Percentiles rank a stretch among this genome's conserved stretches.
phyloP scores from a whole-genome alignment of 1,140 invertebrate species.

The Sesamia nonagrioides region DNA sequence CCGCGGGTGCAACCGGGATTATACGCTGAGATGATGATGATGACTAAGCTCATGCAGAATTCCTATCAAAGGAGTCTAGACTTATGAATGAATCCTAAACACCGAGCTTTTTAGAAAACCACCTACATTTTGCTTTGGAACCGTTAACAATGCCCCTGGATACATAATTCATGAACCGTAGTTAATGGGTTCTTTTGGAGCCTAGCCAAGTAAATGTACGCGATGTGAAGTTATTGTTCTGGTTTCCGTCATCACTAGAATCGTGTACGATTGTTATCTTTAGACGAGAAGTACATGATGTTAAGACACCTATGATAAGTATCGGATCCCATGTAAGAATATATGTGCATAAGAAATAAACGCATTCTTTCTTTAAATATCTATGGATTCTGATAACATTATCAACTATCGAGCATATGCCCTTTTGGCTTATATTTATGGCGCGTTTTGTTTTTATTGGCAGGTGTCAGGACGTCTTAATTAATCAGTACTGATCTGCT shows the following conservation, averaged over 20 bases:
- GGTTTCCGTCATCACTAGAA: slow-evolving; percentile 31
- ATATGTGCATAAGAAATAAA: too few relatives aligned
- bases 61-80: not conserved
- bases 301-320: not conserved
- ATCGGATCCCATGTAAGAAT: too few relatives aligned
- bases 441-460: too few relatives aligned
- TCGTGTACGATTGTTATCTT: slow-evolving; percentile 12
- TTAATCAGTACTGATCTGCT: too few relatives aligned
- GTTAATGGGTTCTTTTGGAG: slow-evolving; percentile 32
- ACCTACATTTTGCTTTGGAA: not conserved
- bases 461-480: too few relatives aligned
- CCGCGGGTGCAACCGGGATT: too few relatives aligned
- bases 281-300: not conserved
- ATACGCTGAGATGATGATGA: too few relatives aligned
- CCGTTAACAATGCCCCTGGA: slow-evolving; percentile 42
- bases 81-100: slow-evolving; percentile 23
- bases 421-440: too few relatives aligned
- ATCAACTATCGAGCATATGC: too few relatives aligned
- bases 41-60: too few relatives aligned
- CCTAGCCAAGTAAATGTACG: slow-evolving; percentile 22
- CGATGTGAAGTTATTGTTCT: slow-evolving; percentile 23
- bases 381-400: too few relatives aligned
- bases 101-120: slow-evolving; percentile 24
- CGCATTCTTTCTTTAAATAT: too few relatives aligned
- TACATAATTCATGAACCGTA: slow-evolving; percentile 37